Base-by-base conservation (phyloP, 2,888 invertebrate species). In the Tiphia femorata region DNA sequence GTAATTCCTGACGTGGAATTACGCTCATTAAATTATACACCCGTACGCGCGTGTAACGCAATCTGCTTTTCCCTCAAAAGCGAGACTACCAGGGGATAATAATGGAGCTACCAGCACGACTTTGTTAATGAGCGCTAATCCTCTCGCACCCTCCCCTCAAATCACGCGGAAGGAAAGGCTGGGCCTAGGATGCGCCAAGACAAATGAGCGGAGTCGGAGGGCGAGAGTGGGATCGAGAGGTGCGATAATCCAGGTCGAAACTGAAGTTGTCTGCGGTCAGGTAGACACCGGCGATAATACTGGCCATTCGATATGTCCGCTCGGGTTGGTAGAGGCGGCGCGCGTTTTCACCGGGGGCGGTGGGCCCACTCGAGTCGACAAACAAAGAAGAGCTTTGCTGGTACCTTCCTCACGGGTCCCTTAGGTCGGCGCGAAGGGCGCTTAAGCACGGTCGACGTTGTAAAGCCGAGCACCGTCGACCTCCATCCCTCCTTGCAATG, bases 101-200 rank as follows among this genome's bases (percentile, higher is more conserved):
- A n/a, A n/a, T n/a, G n/a, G n/a, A n/a, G 50, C 44, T 57, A 63
- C 62, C 54, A 51, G 58, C 44, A 21, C 42, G 46, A 47, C 46
- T 51, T 40, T 30, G 21, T 55, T 62, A 55, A 55, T 49, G 62
- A 62, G 58, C 12, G 43, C 47, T 58, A 58, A 62, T 58, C 48
- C 44, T 17, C 30, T 30, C 21, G 17, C 38, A 17, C 29, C 27
- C 21, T 5, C 27, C n/a, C 27, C 2, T n/a, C 19, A n/a, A 8
- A 4, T 2, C 2, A 14, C 21, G 17, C 8, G 6, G 2, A 12
- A 16, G 7, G 6, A 10, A 1, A 35, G 49, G 29, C 40, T 21
- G 46, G 40, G 50, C 21, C 35, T 41, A 30, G 35, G 17, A 29
- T 4, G 6, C 25, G 17, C 2, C 20, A 29, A 21, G 35, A 55